phyloP scores from a whole-genome alignment of 2,797 vertebrate species.

The Oreochromis grahami region DNA sequence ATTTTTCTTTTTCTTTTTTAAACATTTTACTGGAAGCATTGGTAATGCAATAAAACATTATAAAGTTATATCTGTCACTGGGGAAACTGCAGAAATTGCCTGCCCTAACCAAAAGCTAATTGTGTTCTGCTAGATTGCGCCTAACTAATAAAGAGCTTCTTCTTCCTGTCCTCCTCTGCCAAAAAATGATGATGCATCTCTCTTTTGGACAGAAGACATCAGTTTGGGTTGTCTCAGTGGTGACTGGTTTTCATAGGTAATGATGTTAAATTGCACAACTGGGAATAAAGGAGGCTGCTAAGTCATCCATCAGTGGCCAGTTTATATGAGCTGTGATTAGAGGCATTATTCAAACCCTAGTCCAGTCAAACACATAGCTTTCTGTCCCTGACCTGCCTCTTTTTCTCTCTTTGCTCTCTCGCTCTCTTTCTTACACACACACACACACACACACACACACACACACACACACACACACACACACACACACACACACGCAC shows the following conservation, averaged over 20 bases:
- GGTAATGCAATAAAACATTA: neutral
- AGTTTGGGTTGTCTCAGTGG: constrained; percentile 24
- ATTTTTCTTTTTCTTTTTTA: neutral
- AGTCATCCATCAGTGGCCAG: constrained; percentile 63
- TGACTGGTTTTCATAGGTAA: constrained; percentile 68
- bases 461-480: neutral
- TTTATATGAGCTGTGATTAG: constrained; percentile 44
- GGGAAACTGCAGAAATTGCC: constrained; percentile 1
- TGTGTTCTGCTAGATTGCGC: constrained; percentile 47
- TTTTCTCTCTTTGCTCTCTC: neutral
- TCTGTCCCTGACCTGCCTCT: constrained; percentile 31
- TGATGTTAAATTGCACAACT: constrained; percentile 68
- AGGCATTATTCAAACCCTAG: constrained; percentile 56
- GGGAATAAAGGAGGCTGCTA: constrained; percentile 53
- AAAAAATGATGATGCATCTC: constrained; percentile 60
- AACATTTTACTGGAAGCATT: neutral
- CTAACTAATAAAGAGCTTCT: constrained; percentile 61
- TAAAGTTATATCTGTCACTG: neutral
- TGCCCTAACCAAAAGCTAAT: constrained; percentile 18
- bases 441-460: neutral
- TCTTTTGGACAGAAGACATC: constrained; percentile 36
- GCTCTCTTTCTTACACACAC: neutral
- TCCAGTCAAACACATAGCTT: constrained; percentile 41
- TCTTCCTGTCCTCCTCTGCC: constrained; percentile 37
- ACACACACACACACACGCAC: neutral